Percentiles rank a stretch among this genome's conserved stretches.
phyloP scores from a whole-genome alignment of 2,797 vertebrate genomes.

The Tiaroga cobitis region DNA sequence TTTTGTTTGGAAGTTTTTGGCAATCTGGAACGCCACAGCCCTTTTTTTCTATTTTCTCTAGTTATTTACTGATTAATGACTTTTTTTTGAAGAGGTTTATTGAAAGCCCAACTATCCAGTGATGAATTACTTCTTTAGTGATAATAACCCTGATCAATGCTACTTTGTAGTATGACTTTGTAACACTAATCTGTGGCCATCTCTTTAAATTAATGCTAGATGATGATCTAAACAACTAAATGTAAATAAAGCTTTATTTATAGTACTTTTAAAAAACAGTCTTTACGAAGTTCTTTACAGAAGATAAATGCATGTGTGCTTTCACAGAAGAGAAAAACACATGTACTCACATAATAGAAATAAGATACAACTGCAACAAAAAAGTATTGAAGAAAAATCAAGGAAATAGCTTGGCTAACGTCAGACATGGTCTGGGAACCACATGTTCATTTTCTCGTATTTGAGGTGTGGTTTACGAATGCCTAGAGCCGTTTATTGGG shows the following conservation, averaged over 20 bases:
- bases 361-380: background rate
- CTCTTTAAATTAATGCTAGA: slow-evolving; percentile 1
- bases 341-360: background rate
- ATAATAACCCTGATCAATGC: background rate
- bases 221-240: background rate
- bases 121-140: background rate
- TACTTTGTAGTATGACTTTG: background rate
- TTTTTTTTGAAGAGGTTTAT: background rate
- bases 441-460: too few relatives aligned
- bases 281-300: background rate
- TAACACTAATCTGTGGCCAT: background rate
- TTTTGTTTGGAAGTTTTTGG: background rate
- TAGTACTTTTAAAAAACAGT: background rate
- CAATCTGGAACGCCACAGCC: background rate
- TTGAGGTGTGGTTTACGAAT: too few relatives aligned
- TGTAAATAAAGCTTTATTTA: background rate
- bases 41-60: background rate
- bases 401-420: too few relatives aligned
- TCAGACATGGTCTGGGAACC: too few relatives aligned
- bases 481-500: too few relatives aligned
- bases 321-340: background rate
- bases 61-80: background rate
- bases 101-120: background rate
- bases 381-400: background rate
- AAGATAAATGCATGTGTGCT: background rate